Percentiles rank a stretch among this genome's conserved stretches.
Conservation (phyloP, 2,888 invertebrate species). For the Sympetrum striolatum region DNA sequence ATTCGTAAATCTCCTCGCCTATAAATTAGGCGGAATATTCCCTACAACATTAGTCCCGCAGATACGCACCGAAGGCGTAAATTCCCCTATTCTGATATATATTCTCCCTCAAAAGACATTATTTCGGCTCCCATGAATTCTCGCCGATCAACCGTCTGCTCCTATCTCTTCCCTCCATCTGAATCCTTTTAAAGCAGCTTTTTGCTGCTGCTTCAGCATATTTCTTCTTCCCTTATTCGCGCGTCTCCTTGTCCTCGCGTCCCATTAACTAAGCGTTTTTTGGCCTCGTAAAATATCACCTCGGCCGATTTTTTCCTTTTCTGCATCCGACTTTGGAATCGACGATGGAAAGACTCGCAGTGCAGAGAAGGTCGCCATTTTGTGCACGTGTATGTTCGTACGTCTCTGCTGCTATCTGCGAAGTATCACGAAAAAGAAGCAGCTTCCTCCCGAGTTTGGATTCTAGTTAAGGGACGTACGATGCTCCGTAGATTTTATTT, state of each 20-base stretch:
- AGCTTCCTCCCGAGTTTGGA: too few species aligned
- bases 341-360: neutral
- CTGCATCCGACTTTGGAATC: neutral
- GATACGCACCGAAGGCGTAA: too few species aligned
- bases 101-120: too few species aligned
- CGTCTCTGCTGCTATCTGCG: neutral
- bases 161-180: neutral
- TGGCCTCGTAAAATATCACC: neutral
- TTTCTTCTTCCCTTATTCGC: neutral
- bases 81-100: too few species aligned
- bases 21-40: too few species aligned
- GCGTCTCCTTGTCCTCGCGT: neutral
- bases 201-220: neutral
- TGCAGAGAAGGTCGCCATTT: neutral
- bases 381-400: neutral
- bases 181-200: too few species aligned
- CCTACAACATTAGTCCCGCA: too few species aligned
- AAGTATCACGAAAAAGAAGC: too few species aligned
- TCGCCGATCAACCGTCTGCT: neutral
- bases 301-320: neutral
- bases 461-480: too few species aligned
- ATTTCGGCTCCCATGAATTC: neutral
- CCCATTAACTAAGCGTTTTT: neutral
- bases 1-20: too few species aligned
- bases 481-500: too few species aligned